Conservation (phyloP, 2,113 vertebrate genomes). For the Galeopterus variegatus region DNA sequence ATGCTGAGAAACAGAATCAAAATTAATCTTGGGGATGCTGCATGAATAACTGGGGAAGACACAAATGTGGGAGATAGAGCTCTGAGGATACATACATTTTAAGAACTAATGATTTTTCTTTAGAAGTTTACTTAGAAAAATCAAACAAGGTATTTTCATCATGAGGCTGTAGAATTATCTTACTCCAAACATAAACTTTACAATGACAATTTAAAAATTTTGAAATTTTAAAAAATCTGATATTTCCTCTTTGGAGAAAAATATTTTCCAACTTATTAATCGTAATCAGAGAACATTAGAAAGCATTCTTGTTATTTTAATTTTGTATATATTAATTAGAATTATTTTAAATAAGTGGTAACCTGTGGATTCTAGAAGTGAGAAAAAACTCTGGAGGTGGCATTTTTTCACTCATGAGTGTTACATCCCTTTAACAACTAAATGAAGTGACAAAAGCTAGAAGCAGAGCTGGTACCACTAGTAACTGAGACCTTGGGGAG, state of each 20-base stretch:
- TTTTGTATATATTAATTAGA: not conserved
- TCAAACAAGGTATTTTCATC: constrained; percentile 9
- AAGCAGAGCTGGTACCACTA: not conserved
- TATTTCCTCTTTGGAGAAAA: not conserved
- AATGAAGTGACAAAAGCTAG: not conserved
- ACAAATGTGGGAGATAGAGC: not conserved
- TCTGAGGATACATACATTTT: not conserved
- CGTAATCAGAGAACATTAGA: not conserved
- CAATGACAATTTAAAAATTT: not conserved
- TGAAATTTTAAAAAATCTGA: not conserved
- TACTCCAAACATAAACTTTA: not conserved
- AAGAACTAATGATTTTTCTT: constrained; percentile 33
- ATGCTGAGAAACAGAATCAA: constrained; percentile 70
- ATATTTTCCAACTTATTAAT: constrained; percentile 2
- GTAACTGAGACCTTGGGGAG: not conserved
- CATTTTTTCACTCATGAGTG: not conserved
- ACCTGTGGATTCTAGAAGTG: not conserved
- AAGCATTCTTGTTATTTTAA: constrained; percentile 37
- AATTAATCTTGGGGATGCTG: constrained; percentile 42
- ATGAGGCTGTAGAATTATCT: not conserved
- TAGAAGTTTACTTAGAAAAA: constrained; percentile 27
- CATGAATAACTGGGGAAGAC: constrained; percentile 39
- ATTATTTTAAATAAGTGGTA: constrained; percentile 58
- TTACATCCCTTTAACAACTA: not conserved
- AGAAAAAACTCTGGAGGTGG: not conserved